Evolutionary conservation across 2,888 invertebrate species (phyloP), one percentile per base, ranked within the genome.

Genomic region (Onchidella celtica): DNA sequence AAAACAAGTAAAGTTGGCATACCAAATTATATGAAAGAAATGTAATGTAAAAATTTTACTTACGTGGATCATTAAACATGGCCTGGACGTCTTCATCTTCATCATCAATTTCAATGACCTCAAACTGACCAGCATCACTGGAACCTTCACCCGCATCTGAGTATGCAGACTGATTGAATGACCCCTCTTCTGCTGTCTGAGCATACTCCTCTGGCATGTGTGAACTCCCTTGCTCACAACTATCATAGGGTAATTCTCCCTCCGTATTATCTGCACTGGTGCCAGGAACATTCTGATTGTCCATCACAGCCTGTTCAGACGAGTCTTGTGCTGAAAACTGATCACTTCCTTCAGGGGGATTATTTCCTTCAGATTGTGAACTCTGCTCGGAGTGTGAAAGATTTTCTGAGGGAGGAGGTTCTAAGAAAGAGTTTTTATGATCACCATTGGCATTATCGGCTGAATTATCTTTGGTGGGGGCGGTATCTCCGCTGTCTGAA

Each of bases 61-160:
- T 79, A 79, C 79, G 79, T 21, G 70, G 47, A 32, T 73, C 79
- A 36, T 68, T 73, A 79, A 72, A 73, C 72, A 79, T 73, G 6
- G 79, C 79, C 66, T 72, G 73, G 17, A 79, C 65, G 40, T 79
- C 79, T 73, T 79, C 79, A 66, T 79, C 79, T 29, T 79, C 79
- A 79, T 79, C 79, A 66, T 80, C 79, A 74, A 80, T 80, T 80
- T 80, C 79, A 66, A 80, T 80, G 34, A 80, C 74, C 27, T 80
- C 79, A 74, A 80, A 80, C 73, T 80, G 79, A 38, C 73, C 73
- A 29, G 66, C 55, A 78, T 78, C 70, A 73, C 79, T 73, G 65
- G 73, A 47, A 11, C 65, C 79, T 47, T 79, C 79, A 34, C 73
- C 79, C 11, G 65, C 55, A 73, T 79, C 72, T 14, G 38, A 21